A percentile compares a stretch with the other conserved stretches of the same genome.
These are phyloP conservation scores for Eupithecia vulgata DNA, from an alignment of 2,888 invertebrate species.

Conservation along the genomic window DNA sequence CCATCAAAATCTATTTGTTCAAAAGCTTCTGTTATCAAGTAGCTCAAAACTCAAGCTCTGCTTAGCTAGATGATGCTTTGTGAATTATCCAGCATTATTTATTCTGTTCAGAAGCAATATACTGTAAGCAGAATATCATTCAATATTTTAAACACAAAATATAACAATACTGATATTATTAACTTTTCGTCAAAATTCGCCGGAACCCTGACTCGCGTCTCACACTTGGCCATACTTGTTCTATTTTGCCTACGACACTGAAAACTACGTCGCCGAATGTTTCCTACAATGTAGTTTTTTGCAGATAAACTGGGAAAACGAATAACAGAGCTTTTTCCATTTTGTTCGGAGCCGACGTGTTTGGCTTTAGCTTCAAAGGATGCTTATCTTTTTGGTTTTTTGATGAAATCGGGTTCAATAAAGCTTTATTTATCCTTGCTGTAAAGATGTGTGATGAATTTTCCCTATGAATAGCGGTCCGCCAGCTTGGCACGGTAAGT, in stretches of 20 bases:
- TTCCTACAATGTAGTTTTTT: slow-evolving; percentile 18
- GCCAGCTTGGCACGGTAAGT: no score
- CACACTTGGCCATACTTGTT: slow-evolving; percentile 6
- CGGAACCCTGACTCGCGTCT: not conserved
- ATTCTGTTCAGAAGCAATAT: no score
- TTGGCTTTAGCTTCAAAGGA: slow-evolving; percentile 7
- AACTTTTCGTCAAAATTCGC: not conserved
- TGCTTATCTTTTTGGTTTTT: slow-evolving; percentile 2
- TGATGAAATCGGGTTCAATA: slow-evolving; percentile 8
- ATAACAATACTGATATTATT: not conserved
- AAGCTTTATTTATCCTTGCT: not conserved
- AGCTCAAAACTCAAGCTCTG: no score
- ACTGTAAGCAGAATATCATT: no score
- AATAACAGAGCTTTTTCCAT: not conserved
- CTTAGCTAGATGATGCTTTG: no score
- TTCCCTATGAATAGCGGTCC: no score
- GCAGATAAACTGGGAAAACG: slow-evolving; percentile 13
- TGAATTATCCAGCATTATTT: no score
- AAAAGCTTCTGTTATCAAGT: no score
- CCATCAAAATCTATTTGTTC: no score
- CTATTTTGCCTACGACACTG: slow-evolving; percentile 25
- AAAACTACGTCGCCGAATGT: slow-evolving; percentile 15
- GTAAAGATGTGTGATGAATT: no score
- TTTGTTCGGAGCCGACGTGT: not conserved
- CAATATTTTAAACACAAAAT: no score